Conservation (phyloP, 2,888 invertebrate species). For the Allacma fusca region DNA sequence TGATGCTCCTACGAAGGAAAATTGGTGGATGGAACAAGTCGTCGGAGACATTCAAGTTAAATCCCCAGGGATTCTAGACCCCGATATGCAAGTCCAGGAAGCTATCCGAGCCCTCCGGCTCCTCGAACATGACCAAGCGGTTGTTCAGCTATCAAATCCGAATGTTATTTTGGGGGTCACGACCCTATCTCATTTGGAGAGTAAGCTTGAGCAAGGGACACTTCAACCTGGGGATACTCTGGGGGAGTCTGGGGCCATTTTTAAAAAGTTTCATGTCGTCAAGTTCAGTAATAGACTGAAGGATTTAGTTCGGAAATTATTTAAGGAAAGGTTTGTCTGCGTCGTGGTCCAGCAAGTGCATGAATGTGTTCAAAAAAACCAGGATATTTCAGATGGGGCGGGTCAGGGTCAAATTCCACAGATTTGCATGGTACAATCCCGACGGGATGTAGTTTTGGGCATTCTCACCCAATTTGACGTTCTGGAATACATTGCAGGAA, state of each 20-base stretch:
- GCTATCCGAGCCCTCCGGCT: too few relatives aligned
- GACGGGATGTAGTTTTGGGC: neutral
- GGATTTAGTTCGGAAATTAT: neutral
- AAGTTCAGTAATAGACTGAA: neutral
- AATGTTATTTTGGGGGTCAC: conserved; percentile 5
- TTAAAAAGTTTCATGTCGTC: conserved; percentile 1
- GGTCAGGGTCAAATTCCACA: too few relatives aligned
- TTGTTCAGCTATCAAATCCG: neutral
- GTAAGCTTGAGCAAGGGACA: neutral
- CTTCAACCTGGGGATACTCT: neutral
- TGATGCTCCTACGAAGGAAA: too few relatives aligned
- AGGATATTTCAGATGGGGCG: too few relatives aligned
- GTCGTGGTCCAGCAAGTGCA: neutral
- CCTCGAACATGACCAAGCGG: neutral
- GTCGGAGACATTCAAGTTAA: too few relatives aligned
- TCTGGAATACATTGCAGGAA: neutral
- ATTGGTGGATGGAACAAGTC: too few relatives aligned
- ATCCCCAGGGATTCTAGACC: too few relatives aligned
- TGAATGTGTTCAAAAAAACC: neutral
- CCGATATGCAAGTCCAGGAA: too few relatives aligned
- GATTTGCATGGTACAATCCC: neutral
- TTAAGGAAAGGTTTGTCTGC: neutral
- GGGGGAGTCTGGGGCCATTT: neutral
- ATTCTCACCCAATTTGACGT: neutral
- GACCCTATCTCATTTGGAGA: neutral